Evolutionary conservation across 2,113 vertebrate species (phyloP).

Genomic region (Gymnarchus niloticus): DNA sequence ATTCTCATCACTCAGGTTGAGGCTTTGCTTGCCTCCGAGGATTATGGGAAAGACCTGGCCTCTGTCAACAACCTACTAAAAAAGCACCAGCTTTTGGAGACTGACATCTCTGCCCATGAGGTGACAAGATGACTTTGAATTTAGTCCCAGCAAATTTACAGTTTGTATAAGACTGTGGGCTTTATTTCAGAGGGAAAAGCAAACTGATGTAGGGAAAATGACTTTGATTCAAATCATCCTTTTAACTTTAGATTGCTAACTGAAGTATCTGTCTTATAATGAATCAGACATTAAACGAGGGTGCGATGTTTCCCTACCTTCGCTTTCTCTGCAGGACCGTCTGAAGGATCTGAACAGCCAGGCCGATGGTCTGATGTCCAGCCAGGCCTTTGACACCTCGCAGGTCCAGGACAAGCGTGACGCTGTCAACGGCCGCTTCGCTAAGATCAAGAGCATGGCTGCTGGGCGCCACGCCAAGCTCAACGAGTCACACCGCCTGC

Average conservation of each 20-base stretch:
- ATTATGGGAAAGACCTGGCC: conserved; percentile 95
- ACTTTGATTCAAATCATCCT: not conserved
- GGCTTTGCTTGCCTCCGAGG: conserved; percentile 92
- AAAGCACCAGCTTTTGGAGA: conserved; percentile 93
- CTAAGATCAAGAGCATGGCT: conserved; percentile 88
- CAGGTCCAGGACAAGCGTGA: conserved; percentile 91
- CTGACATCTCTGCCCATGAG: conserved; percentile 96
- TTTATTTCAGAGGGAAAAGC: not conserved
- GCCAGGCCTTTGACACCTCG: conserved; percentile 89
- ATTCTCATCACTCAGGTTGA: conserved; percentile 71
- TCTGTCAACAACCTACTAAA: conserved; percentile 97
- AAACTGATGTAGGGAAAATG: not conserved
- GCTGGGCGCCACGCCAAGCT: conserved; percentile 75
- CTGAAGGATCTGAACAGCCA: conserved; percentile 95
- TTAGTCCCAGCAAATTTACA: not conserved
- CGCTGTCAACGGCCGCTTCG: conserved; percentile 82
- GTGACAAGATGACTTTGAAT: conserved; percentile 48
- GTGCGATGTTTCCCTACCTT: not conserved
- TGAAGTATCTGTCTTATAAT: not conserved
- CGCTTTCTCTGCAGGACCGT: conserved; percentile 69
- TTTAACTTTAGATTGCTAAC: too few relatives aligned
- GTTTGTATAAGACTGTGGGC: not conserved
- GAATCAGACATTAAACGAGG: not conserved
- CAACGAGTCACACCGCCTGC: conserved; percentile 91
- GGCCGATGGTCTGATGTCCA: conserved; percentile 92